Evolutionary conservation across 2,113 vertebrate genomes (phyloP).

Genomic region (Lampris incognitus): DNA sequence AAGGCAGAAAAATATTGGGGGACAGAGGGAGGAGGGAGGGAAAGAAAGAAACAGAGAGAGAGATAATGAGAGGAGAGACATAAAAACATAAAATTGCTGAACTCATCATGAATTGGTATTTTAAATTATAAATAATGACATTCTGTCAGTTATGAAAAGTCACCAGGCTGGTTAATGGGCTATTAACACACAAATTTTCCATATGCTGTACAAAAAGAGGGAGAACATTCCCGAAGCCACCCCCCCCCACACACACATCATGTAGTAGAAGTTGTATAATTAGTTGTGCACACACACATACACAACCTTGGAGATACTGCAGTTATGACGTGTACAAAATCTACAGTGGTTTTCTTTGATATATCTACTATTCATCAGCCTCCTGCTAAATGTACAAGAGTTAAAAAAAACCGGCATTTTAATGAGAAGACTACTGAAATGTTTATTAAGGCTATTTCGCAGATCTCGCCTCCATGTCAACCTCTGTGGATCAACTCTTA

Average conservation of each 20-base stretch:
- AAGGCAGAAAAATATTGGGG: too few species aligned
- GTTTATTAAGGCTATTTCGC: too few species aligned
- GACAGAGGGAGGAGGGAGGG: too few species aligned
- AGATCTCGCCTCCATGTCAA: too few species aligned
- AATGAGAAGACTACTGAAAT: too few species aligned
- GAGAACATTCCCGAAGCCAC: neutral
- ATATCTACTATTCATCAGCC: too few species aligned
- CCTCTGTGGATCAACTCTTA: too few species aligned
- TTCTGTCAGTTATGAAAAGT: neutral
- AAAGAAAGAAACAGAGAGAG: neutral
- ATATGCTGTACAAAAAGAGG: neutral
- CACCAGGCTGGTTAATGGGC: neutral
- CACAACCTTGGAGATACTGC: too few species aligned
- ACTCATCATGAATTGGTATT: slow-evolving; percentile 12
- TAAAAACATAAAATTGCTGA: slow-evolving; percentile 8
- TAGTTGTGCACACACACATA: slow-evolving; percentile 6
- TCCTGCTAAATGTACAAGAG: too few species aligned
- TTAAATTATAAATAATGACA: slow-evolving; percentile 19
- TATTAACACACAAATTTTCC: slow-evolving; percentile 14
- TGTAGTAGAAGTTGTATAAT: neutral
- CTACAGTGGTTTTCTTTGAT: too few species aligned
- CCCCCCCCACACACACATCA: neutral
- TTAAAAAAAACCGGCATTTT: too few species aligned
- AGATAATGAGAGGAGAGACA: slow-evolving; percentile 10
- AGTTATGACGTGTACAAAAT: too few species aligned